Evolutionary conservation across 2,113 vertebrate genomes (phyloP), one percentile per base, ranked within the genome.

Genomic region (Paratilapia polleni): DNA sequence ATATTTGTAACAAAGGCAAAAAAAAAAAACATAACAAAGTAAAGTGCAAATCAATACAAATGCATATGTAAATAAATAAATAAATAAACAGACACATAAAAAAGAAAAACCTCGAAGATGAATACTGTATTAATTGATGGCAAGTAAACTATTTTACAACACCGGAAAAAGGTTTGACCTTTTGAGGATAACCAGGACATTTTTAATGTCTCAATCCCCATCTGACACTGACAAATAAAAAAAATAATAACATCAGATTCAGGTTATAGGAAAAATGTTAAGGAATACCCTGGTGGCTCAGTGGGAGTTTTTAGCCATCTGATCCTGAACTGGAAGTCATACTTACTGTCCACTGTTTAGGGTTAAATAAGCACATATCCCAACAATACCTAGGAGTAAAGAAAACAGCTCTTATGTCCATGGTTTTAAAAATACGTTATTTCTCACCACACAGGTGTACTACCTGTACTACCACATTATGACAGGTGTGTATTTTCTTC

Each of bases 1-100:
- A 97, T 97, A 96, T 96, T 95, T 85, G 93, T 93, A 95, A 95
- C 90, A 94, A 95, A 96, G 92, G 94, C 91, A 94, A 93, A 96
- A 93, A 86, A 56, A 93, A 93, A 0, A n/a, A n/a, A n/a, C n/a
- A 96, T 91, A 86, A 58, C 6, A 28, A 89, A 86, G 81, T 91
- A 95, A 96, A 94, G 95, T 96, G 95, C 96, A 95, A 96, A 95
- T 84, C 77, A 78, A 90, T 84, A 81, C 34, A 87, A 91, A 95
- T 92, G 75, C 11, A 87, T 26, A 85, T 56, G 81, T 77, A 81
- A 83, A 91, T 82, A 70, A 84, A 95, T 90, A 75, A 93, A 93
- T 92, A 77, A 91, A 85, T 89, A 66, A 84, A 93, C 87, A 92
- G 38, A 92, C 80, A 93, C 8, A 14, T 49, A 81, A 77, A 28